Evolutionary conservation across 2,797 vertebrate species (phyloP).

Genomic region (Neomorphus geoffroyi): DNA sequence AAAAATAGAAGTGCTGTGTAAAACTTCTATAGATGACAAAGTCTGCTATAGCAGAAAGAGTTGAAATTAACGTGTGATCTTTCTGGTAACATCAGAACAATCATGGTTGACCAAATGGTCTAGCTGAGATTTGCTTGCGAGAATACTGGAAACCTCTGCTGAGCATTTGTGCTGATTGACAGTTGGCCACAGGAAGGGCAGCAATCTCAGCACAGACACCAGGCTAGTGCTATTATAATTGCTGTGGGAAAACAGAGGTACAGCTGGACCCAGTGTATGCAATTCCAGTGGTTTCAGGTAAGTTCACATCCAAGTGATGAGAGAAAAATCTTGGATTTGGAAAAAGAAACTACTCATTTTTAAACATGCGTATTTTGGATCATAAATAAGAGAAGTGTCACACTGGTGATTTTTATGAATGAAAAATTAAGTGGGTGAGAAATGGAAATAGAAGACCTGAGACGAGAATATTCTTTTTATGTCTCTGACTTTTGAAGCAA

Average conservation of each 20-base stretch:
- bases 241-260: not conserved
- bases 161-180: not conserved
- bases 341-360: not conserved
- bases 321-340: not conserved
- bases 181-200: not conserved
- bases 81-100: not conserved
- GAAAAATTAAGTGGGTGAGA: not conserved
- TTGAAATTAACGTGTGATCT: not conserved
- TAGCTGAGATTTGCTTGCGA: not conserved
- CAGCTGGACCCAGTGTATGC: not conserved
- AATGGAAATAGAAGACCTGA: not conserved
- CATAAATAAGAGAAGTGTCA: not conserved
- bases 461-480: not conserved
- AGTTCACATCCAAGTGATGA: not conserved
- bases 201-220: not conserved
- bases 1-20: not conserved
- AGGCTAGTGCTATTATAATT: not conserved
- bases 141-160: not conserved
- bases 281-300: not conserved
- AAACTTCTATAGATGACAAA: not conserved
- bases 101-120: not conserved
- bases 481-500: not conserved
- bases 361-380: rapidly evolving
- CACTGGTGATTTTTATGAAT: not conserved
- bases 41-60: not conserved